These are phyloP conservation scores for Octonoba sinensis DNA, from an alignment of 2,888 invertebrate species.

Conservation along the genomic window DNA sequence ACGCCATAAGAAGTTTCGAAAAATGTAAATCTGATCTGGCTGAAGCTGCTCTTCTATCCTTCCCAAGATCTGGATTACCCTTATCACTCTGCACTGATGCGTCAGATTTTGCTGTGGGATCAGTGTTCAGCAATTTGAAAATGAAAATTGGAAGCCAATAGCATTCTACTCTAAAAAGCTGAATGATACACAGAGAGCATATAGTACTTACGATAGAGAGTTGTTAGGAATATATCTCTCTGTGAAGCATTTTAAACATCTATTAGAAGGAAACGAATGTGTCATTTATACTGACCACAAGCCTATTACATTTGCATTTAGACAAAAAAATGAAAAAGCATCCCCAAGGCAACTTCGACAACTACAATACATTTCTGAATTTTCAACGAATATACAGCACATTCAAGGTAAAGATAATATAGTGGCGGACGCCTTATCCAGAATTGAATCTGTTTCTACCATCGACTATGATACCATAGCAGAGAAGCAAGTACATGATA, in stretches of 20 bases:
- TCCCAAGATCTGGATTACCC: slow-evolving; percentile 22
- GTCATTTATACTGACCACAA: slow-evolving; percentile 4
- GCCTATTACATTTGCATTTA: not conserved
- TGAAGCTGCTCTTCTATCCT: slow-evolving; percentile 19
- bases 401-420: slow-evolving; percentile 65
- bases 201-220: slow-evolving; percentile 29
- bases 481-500: slow-evolving; percentile 5
- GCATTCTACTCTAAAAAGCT: slow-evolving; percentile 44
- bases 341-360: slow-evolving; percentile 70
- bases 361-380: slow-evolving; percentile 68
- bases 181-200: not conserved
- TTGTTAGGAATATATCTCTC: slow-evolving; percentile 22
- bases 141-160: slow-evolving; percentile 58
- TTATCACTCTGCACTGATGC: slow-evolving; percentile 18
- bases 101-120: slow-evolving; percentile 66
- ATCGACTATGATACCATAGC: slow-evolving; percentile 15
- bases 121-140: slow-evolving; percentile 67
- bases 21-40: slow-evolving; percentile 30
- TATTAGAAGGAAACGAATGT: slow-evolving; percentile 16
- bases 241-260: slow-evolving; percentile 29
- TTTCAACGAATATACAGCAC: slow-evolving; percentile 69
- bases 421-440: slow-evolving; percentile 50
- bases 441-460: slow-evolving; percentile 10
- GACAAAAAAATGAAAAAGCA: slow-evolving; percentile 5
- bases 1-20: slow-evolving; percentile 11